phyloP scores from a whole-genome alignment of 1,140 invertebrate species.

The Drosophila erecta region DNA sequence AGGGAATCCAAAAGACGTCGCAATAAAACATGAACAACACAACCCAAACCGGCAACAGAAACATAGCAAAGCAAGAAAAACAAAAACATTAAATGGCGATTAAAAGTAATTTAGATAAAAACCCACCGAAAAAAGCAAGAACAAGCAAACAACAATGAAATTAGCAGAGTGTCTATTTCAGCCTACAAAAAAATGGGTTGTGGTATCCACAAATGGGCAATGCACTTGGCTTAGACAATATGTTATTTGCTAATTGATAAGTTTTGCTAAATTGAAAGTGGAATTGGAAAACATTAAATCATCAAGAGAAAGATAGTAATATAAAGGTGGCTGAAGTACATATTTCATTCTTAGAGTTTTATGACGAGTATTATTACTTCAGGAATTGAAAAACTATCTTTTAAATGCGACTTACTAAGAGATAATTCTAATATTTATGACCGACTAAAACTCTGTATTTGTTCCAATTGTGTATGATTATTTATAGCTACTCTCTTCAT shows the following conservation, averaged over 20 bases:
- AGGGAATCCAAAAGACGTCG: conserved; percentile 73
- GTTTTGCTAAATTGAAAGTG: conserved; percentile 1
- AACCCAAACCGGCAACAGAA: conserved; percentile 15
- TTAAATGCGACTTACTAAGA: too few species aligned
- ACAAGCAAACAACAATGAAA: conserved; percentile 36
- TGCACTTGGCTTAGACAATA: conserved; percentile 25
- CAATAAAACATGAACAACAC: conserved; percentile 66
- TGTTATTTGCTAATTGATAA: conserved; percentile 16
- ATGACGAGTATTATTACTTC: too few species aligned
- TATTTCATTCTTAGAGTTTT: too few species aligned
- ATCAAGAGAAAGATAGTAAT: too few species aligned
- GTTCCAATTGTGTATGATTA: too few species aligned
- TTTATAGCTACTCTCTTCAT: too few species aligned
- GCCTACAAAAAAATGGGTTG: conserved; percentile 2
- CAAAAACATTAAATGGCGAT: conserved; percentile 83
- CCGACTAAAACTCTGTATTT: too few species aligned
- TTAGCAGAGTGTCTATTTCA: conserved; percentile 35
- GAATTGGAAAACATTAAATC: not conserved
- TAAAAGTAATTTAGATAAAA: conserved; percentile 83
- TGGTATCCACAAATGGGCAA: conserved; percentile 33
- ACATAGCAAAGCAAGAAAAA: conserved; percentile 64
- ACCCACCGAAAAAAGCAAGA: conserved; percentile 47
- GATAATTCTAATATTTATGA: too few species aligned
- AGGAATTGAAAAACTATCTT: too few species aligned
- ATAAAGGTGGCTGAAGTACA: too few species aligned